Conservation (phyloP, 2,797 vertebrate genomes). For the Gymnodraco acuticeps region DNA sequence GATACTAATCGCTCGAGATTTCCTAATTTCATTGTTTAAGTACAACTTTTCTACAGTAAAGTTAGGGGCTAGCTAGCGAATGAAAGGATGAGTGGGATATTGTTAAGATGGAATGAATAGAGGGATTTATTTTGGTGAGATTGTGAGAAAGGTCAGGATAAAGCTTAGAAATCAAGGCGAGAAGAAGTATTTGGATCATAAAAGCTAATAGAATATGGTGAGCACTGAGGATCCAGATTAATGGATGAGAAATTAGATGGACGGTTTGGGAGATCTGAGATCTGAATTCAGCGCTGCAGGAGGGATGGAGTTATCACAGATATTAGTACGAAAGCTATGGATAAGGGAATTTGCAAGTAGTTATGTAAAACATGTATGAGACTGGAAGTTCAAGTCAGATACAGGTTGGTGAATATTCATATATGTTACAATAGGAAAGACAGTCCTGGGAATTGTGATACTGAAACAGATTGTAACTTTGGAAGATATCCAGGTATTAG, state of each 20-base stretch:
- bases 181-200: slow-evolving; percentile 33
- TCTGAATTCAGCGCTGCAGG: slow-evolving; percentile 14
- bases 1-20: neutral
- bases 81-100: neutral
- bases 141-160: slow-evolving; percentile 21
- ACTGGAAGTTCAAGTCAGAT: neutral
- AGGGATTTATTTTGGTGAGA: slow-evolving; percentile 22
- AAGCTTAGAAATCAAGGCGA: slow-evolving; percentile 24
- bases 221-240: slow-evolving; percentile 28
- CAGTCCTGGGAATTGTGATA: neutral
- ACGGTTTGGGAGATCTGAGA: slow-evolving; percentile 24
- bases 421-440: neutral
- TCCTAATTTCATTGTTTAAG: slow-evolving; percentile 4
- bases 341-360: slow-evolving; percentile 20
- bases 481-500: neutral
- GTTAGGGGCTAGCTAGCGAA: neutral
- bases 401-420: neutral
- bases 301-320: slow-evolving; percentile 20
- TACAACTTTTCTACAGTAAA: neutral
- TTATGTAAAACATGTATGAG: slow-evolving; percentile 29
- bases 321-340: slow-evolving; percentile 13
- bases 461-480: neutral
- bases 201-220: slow-evolving; percentile 21
- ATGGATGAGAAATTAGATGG: slow-evolving; percentile 20
- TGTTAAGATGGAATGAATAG: slow-evolving; percentile 4